Conservation (phyloP, 2,797 vertebrate species). For the Melanogrammus aeglefinus region DNA sequence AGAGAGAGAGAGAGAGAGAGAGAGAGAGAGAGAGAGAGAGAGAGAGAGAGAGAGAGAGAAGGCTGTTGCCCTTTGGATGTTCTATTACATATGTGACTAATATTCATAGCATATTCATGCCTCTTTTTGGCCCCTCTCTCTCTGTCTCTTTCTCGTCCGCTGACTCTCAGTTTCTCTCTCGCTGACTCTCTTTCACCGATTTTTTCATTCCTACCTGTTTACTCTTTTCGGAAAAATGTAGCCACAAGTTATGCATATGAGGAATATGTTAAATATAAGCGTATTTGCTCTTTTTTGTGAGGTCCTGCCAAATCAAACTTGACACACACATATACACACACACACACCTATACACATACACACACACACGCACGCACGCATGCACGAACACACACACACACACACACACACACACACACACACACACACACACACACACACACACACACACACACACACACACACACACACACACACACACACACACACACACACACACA, state of each 20-base stretch:
- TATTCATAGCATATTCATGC: background rate
- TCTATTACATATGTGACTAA: background rate
- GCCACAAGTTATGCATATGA: slow-evolving; percentile 16
- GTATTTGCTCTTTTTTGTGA: background rate
- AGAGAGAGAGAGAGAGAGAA: too few relatives aligned
- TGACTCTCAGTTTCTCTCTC: background rate
- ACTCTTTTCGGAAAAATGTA: slow-evolving; percentile 2
- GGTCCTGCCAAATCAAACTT: slow-evolving; percentile 9
- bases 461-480: too few relatives aligned
- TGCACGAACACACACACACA: too few relatives aligned
- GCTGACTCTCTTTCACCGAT: background rate
- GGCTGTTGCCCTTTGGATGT: background rate
- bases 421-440: too few relatives aligned
- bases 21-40: background rate
- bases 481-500: too few relatives aligned
- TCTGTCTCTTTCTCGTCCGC: background rate
- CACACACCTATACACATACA: too few relatives aligned
- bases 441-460: background rate
- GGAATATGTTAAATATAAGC: background rate
- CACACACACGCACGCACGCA: too few relatives aligned
- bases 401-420: background rate
- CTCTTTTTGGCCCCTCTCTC: background rate
- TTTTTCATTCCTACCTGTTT: slow-evolving; percentile 2
- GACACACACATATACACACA: background rate
- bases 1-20: slow-evolving; percentile 22